Evolutionary conservation across 2,888 invertebrate species (phyloP).

Genomic region (Malthinus flaveolus): DNA sequence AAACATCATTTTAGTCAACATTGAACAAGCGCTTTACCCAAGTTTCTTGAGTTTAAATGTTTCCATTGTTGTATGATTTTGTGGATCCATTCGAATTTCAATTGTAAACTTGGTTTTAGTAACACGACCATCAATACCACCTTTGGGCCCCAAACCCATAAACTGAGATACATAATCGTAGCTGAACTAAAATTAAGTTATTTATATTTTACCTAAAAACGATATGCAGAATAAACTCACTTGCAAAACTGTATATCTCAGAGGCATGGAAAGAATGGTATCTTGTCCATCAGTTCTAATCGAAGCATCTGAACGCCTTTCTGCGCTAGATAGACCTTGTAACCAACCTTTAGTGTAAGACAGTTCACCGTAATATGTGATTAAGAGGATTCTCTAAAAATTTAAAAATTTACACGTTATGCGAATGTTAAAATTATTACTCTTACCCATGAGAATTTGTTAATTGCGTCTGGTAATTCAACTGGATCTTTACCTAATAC

Average conservation of each 20-base stretch:
- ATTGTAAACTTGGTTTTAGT: background rate
- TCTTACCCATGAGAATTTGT: background rate
- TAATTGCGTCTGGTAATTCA: background rate
- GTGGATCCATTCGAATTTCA: background rate
- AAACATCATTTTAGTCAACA: background rate
- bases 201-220: background rate
- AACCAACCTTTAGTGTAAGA: background rate
- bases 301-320: background rate
- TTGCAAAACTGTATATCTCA: background rate
- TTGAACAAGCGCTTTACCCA: background rate
- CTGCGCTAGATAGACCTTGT: background rate
- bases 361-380: background rate
- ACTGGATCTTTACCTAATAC: background rate
- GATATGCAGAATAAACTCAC: background rate
- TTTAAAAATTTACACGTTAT: background rate
- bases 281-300: background rate
- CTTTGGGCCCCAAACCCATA: slow-evolving; percentile 10
- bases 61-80: background rate
- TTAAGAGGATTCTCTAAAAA: background rate
- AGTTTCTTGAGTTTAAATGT: background rate
- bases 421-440: no score
- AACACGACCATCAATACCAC: slow-evolving; percentile 8
- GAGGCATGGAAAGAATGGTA: background rate
- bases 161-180: slow-evolving; percentile 17
- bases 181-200: slow-evolving; percentile 5